Base-by-base conservation (phyloP, 2,113 vertebrate species). In the Sciurus niger region DNA sequence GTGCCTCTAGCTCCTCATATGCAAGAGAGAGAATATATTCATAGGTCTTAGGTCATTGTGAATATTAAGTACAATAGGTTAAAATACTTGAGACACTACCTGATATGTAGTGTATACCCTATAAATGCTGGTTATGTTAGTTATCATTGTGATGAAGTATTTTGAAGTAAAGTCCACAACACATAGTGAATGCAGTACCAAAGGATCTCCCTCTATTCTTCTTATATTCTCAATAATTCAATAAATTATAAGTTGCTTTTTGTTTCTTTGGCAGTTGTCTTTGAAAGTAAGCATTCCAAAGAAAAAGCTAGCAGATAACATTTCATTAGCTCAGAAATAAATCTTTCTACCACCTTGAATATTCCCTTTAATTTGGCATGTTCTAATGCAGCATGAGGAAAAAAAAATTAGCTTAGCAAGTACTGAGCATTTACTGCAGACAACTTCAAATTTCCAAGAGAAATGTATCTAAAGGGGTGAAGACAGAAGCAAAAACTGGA, bases 331-430 rank as follows among this genome's bases (percentile, higher is more conserved):
- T 84, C 53, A 85, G 46, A 8, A 96, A 95, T 84, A 78, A 89
- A 95, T 97, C 77, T 86, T 89, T 88, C 20, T 18, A 85, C 55
- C 53, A 8, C 34, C 18, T 84, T 58, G 14, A 89, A 91, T 93
- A 77, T 93, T 90, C 53, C 72, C 96, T 95, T 93, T 82, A 97
- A 97, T 73, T 74, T 93, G 87, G n/a, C 22, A 40, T 72, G 34
- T 82, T 78, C 89, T 96, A 86, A 74, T 74, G 46, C 34, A 93
- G 84, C n/a, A 63, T 24, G 46, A 74, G 25, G n/a, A 89, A 25
- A 90, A 58, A 89, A 43, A 90, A 84, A 37, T 37, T 20, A 40
- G 16, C 55, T 68, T 82, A 53, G 72, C 30, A 96, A 95, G 93
- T 84, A 88, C 37, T 58, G 30, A 93, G 32, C 12, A 74, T 89